Conservation (phyloP, 2,888 invertebrate species). For the Drosophila neotestacea region DNA sequence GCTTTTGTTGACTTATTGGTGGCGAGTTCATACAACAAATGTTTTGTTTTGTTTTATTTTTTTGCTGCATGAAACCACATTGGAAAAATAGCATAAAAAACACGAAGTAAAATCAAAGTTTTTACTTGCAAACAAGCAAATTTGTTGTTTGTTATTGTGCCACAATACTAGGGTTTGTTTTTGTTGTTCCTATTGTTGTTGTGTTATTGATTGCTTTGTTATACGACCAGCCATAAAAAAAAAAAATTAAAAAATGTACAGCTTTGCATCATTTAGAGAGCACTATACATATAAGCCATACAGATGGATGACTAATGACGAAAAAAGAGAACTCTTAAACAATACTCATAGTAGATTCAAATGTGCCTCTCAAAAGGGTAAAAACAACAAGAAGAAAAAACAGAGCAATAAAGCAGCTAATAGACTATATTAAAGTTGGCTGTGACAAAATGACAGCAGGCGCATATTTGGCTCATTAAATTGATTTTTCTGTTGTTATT, state of each 20-base stretch:
- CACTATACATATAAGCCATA: slow-evolving; percentile 14
- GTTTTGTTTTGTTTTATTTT: slow-evolving; percentile 28
- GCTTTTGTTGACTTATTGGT: slow-evolving; percentile 64
- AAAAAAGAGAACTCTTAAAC: slow-evolving; percentile 19
- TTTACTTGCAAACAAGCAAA: slow-evolving; percentile 71
- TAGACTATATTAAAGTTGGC: slow-evolving; percentile 72
- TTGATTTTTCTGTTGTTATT: slow-evolving; percentile 35
- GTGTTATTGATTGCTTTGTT: slow-evolving; percentile 71
- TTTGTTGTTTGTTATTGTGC: slow-evolving; percentile 69
- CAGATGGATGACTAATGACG: slow-evolving; percentile 51
- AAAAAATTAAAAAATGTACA: slow-evolving; percentile 15
- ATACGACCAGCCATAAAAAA: slow-evolving; percentile 58
- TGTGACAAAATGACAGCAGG: slow-evolving; percentile 57
- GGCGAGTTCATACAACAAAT: slow-evolving; percentile 52
- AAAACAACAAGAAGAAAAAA: slow-evolving; percentile 16
- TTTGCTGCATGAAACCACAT: slow-evolving; percentile 49
- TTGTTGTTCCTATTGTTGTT: slow-evolving; percentile 46
- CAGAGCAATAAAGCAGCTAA: slow-evolving; percentile 70
- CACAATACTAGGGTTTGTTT: slow-evolving; percentile 33
- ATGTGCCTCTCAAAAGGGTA: slow-evolving; percentile 51
- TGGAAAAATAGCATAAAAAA: slow-evolving; percentile 31
- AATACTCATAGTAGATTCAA: slow-evolving; percentile 40
- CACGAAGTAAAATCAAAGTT: slow-evolving; percentile 54
- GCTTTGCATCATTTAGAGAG: slow-evolving; percentile 38
- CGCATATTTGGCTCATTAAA: slow-evolving; percentile 74